phyloP scores from a whole-genome alignment of 2,113 vertebrate species.

The Marmota monax region DNA sequence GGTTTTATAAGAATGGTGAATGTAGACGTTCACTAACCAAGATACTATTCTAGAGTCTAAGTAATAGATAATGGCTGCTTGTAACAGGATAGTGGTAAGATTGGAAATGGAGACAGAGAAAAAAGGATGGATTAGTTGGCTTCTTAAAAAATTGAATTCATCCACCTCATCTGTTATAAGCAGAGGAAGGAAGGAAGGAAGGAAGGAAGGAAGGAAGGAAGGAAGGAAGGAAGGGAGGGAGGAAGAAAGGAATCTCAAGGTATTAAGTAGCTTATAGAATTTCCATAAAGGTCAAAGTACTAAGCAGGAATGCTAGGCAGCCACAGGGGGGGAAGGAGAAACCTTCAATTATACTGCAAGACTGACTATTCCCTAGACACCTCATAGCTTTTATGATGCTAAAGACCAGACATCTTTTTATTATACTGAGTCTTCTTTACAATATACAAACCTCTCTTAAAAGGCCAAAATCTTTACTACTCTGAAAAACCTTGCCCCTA shows the following conservation, averaged over 20 bases:
- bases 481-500: background rate
- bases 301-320: background rate
- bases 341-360: background rate
- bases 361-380: background rate
- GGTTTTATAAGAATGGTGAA: background rate
- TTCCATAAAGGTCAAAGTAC: slow-evolving; percentile 30
- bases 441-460: background rate
- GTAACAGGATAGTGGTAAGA: background rate
- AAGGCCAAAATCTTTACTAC: background rate
- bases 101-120: background rate
- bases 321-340: background rate
- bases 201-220: too few relatives aligned
- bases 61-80: background rate
- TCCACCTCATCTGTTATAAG: background rate
- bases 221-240: too few relatives aligned
- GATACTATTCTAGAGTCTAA: background rate
- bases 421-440: background rate
- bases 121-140: background rate
- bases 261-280: slow-evolving; percentile 10
- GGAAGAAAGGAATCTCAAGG: background rate
- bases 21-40: background rate
- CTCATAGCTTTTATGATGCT: background rate
- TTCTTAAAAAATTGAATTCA: background rate
- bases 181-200: too few relatives aligned
- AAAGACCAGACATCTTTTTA: background rate